phyloP scores from a whole-genome alignment of 2,797 vertebrate genomes.

The Lepidocolaptes lacrymiger region DNA sequence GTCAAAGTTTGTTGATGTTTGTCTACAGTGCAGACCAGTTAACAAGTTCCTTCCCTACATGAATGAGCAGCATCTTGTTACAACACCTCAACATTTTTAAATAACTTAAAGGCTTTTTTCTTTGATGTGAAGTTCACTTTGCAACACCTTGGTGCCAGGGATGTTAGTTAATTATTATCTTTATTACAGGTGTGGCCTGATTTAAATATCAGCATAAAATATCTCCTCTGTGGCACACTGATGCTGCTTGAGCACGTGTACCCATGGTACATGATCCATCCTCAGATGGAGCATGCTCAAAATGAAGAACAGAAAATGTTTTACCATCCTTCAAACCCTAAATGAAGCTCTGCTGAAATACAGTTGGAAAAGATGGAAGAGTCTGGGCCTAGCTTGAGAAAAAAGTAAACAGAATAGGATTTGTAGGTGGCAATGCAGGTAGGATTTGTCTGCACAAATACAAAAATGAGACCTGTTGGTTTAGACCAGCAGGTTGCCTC shows the following conservation, averaged over 20 bases:
- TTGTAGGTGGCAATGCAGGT: neutral
- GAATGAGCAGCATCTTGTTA: neutral
- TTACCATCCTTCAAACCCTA: neutral
- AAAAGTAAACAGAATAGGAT: neutral
- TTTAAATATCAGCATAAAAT: neutral
- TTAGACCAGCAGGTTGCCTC: neutral
- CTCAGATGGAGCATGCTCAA: neutral
- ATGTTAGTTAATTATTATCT: neutral
- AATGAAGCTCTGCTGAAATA: neutral
- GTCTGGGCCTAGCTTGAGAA: neutral
- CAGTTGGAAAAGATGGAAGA: neutral
- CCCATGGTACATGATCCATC: accelerated
- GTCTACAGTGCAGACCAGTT: neutral
- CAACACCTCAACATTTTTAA: neutral
- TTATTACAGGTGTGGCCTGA: neutral
- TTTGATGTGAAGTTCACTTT: neutral
- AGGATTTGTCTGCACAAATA: neutral
- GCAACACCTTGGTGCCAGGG: neutral
- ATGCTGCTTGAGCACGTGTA: neutral
- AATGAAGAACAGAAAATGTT: neutral
- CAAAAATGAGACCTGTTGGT: neutral
- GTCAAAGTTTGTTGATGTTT: neutral
- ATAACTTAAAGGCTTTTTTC: neutral
- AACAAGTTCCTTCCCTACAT: neutral
- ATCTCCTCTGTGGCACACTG: neutral